Evolutionary conservation across 2,888 invertebrate genomes (phyloP), one percentile per base, ranked within the genome.

Genomic region (Pseudococcus jackbeardsleyi): DNA sequence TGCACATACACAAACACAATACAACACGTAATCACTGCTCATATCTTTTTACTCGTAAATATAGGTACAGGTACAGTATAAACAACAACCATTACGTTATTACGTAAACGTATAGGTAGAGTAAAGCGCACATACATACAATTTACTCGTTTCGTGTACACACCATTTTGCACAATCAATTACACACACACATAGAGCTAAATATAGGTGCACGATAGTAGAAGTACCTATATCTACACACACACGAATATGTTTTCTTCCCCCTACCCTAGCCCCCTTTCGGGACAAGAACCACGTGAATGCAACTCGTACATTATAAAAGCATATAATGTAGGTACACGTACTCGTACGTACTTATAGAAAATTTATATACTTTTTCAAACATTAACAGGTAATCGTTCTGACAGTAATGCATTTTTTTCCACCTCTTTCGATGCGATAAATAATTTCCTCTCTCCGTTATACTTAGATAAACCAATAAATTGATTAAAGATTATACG

Each of bases 401-500:
- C 5, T 46, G 79, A 79, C 79, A 79, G 42, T 79, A 79, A 79
- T 79, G 79, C 68, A 72, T 72, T 72, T 42, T 79, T 33, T 33
- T 33, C 26, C 26, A 33, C 26, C 26, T 33, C 26, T n/a, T n/a
- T 42, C 79, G 42, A 79, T 42, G 79, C 46, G 42, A 79, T 79
- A 79, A 79, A 79, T 79, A 79, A 79, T 79, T 79, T 39, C 68
- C 33, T 59, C 11, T 15, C 15, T 11, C 15, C n/a, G 26, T 33
- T 33, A 33, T 33, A 33, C 26, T 33, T 33, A 79, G 79, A 79
- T 79, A 79, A 79, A 79, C 79, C 46, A 79, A 42, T 79, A 79
- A 79, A 79, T 79, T 79, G 79, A 79, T 79, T 42, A 79, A 79
- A 79, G 79, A 79, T 79, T 79, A 79, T 17, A 79, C 79, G 79